Conservation (phyloP, 2,888 invertebrate genomes). For the Brenthis hecate region DNA sequence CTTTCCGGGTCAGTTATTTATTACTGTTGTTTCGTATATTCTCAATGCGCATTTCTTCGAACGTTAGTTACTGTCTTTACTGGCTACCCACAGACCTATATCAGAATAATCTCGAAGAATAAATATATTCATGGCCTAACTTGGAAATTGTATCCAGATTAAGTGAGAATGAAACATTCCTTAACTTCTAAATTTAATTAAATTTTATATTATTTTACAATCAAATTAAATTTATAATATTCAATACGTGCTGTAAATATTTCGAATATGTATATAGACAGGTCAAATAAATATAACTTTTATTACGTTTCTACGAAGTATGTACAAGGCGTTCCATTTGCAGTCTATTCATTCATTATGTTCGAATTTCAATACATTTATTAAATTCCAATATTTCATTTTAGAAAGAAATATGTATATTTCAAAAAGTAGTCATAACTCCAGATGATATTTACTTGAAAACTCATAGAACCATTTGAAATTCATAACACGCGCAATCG, state of each 20-base stretch:
- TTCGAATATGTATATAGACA: too few relatives aligned
- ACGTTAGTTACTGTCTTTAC: constrained; percentile 21
- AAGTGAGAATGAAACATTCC: neutral
- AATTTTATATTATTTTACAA: too few relatives aligned
- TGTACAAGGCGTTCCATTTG: too few relatives aligned
- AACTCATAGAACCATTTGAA: constrained; percentile 51
- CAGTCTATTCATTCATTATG: neutral
- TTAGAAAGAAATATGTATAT: neutral
- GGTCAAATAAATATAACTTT: too few relatives aligned
- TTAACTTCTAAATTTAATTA: neutral
- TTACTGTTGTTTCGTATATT: constrained; percentile 72
- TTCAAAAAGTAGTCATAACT: constrained; percentile 20
- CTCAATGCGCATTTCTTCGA: constrained; percentile 58
- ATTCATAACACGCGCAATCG: constrained; percentile 71
- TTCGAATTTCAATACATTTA: constrained; percentile 5
- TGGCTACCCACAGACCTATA: constrained; percentile 19
- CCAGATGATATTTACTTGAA: constrained; percentile 26
- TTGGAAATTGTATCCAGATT: constrained; percentile 15
- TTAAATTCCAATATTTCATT: neutral
- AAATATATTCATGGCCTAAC: constrained; percentile 11
- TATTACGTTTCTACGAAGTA: too few relatives aligned
- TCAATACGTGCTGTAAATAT: too few relatives aligned
- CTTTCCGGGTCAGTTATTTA: constrained; percentile 80
- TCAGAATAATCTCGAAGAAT: constrained; percentile 22
- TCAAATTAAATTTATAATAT: too few relatives aligned